Percentiles rank a stretch among this genome's conserved stretches.
Evolutionary conservation across 2,113 vertebrate species (phyloP).

Genomic region (Procapra przewalskii): DNA sequence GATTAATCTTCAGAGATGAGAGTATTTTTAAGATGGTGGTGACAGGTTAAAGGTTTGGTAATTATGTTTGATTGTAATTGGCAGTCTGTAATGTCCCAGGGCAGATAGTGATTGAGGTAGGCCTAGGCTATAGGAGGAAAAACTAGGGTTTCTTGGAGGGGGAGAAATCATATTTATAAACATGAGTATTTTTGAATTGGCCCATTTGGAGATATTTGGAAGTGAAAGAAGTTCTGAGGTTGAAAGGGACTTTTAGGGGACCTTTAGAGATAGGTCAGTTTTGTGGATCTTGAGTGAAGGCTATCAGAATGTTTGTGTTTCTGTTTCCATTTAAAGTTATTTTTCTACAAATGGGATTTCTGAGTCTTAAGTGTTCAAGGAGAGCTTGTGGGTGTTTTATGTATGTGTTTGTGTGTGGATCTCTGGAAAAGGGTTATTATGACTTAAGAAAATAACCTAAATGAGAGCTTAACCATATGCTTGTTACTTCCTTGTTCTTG

Average conservation of each 20-base stretch:
- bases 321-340: not conserved
- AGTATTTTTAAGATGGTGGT: not conserved
- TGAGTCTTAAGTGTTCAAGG: not conserved
- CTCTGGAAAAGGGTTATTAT: not conserved
- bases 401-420: not conserved
- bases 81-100: not conserved
- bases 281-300: not conserved
- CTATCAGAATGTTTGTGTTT: not conserved
- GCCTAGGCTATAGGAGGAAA: not conserved
- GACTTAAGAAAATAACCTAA: constrained; percentile 16
- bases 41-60: not conserved
- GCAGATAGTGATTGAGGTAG: not conserved
- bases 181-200: not conserved
- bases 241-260: not conserved
- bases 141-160: not conserved
- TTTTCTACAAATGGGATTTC: constrained; percentile 20
- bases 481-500: constrained; percentile 4
- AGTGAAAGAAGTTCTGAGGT: constrained; percentile 5
- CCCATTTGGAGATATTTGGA: not conserved
- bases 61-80: not conserved
- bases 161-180: not conserved
- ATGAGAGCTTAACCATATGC: not conserved
- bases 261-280: not conserved
- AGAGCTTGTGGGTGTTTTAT: not conserved
- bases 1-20: not conserved